phyloP scores from a whole-genome alignment of 37 sponge, comb jelly and placozoan genomes.

The Lycopodina hypogea region DNA sequence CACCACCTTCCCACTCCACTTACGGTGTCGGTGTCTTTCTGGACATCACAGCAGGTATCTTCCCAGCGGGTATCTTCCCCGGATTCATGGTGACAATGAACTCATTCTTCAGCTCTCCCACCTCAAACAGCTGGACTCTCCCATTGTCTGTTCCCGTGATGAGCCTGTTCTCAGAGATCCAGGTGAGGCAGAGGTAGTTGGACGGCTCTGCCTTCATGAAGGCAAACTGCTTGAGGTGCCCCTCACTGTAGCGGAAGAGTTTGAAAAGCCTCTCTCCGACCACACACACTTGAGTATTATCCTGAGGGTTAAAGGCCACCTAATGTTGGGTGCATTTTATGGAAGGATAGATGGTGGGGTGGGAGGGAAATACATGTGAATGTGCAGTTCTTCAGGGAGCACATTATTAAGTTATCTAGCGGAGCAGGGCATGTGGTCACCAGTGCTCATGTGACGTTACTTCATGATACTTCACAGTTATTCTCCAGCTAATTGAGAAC shows the following conservation, averaged over 20 bases:
- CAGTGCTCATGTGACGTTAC: too few species aligned
- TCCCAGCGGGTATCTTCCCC: background rate
- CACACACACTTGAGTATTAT: constrained; percentile 93
- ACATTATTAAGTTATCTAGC: too few species aligned
- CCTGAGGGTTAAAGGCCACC: constrained; percentile 97
- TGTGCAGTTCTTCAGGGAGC: background rate
- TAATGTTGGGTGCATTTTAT: constrained; percentile 22
- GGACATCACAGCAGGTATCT: background rate
- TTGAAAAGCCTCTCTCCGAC: constrained; percentile 92
- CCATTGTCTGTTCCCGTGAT: constrained; percentile 82
- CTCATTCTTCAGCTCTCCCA: constrained; percentile 88
- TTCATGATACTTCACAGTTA: too few species aligned
- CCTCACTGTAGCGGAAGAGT: constrained; percentile 87
- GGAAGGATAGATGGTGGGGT: too few species aligned
- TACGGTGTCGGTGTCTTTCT: background rate
- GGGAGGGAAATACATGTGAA: background rate
- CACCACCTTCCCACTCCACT: too few species aligned
- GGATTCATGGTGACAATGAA: constrained; percentile 28
- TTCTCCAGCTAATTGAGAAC: too few species aligned
- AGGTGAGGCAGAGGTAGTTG: constrained; percentile 87
- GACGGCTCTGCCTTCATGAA: constrained; percentile 78
- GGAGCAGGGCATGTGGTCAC: too few species aligned
- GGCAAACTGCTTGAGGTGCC: constrained; percentile 85
- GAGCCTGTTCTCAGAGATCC: constrained; percentile 87
- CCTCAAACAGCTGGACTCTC: constrained; percentile 88